phyloP scores from a whole-genome alignment of 2,888 invertebrate genomes.

The Lithophane semibrunnea region DNA sequence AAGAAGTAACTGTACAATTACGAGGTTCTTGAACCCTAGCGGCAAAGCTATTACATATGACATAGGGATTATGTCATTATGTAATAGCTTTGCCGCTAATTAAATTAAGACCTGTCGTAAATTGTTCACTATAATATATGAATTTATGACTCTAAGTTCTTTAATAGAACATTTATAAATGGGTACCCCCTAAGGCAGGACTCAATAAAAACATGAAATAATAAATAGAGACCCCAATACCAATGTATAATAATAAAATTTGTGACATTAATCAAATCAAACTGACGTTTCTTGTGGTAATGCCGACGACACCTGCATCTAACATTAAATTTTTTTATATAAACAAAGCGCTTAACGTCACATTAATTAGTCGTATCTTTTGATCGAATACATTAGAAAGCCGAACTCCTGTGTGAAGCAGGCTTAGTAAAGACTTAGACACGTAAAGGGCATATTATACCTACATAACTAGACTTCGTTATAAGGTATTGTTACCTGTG shows the following conservation, averaged over 20 bases:
- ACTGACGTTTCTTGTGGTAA: constrained; percentile 30
- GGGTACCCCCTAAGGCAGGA: constrained; percentile 10
- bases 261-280: constrained; percentile 52
- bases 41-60: neutral
- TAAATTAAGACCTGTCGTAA: constrained; percentile 1
- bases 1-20: neutral
- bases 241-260: constrained; percentile 34
- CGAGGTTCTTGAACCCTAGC: neutral
- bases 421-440: neutral
- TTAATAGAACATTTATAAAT: neutral
- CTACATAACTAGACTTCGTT: neutral
- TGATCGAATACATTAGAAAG: constrained; percentile 54
- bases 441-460: constrained; percentile 32
- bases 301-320: constrained; percentile 69
- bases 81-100: too few relatives aligned
- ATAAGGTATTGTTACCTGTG: neutral
- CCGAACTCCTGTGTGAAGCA: constrained; percentile 14
- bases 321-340: constrained; percentile 60
- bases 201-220: constrained; percentile 11
- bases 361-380: constrained; percentile 77
- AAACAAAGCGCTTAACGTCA: constrained; percentile 73
- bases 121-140: neutral
- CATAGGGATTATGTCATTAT: too few relatives aligned
- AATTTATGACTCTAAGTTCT: constrained; percentile 19
- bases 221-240: constrained; percentile 20